Evolutionary conservation across 2,888 invertebrate genomes (phyloP).

Genomic region (Apamea epomidion): DNA sequence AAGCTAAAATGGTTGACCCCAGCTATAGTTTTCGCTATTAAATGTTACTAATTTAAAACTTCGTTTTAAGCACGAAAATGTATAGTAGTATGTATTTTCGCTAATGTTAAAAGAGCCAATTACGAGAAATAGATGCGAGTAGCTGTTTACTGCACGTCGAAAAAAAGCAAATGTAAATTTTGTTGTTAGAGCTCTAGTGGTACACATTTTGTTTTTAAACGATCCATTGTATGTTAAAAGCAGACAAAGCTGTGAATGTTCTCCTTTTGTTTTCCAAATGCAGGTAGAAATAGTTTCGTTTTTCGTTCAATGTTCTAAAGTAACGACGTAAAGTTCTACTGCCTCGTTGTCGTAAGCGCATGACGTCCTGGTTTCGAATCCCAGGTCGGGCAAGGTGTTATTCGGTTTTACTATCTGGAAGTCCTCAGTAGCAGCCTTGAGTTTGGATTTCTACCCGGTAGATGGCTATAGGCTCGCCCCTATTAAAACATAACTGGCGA

Average conservation of each 20-base stretch:
- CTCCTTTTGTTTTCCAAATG: slow-evolving; percentile 6
- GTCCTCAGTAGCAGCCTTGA: not conserved
- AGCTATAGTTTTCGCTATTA: not conserved
- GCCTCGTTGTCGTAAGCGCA: not conserved
- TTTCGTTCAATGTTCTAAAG: not conserved
- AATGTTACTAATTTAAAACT: slow-evolving; percentile 11
- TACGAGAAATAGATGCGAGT: slow-evolving; percentile 21
- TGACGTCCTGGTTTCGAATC: not conserved
- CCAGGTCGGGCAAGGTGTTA: not conserved
- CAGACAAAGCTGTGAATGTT: not conserved
- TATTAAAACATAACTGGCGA: not conserved
- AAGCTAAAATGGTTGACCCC: not conserved
- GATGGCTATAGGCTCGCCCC: too few species aligned
- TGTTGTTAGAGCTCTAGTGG: slow-evolving; percentile 18
- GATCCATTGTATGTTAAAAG: slow-evolving; percentile 5
- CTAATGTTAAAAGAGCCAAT: slow-evolving; percentile 24
- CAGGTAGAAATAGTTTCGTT: not conserved
- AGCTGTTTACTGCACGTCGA: slow-evolving; percentile 20
- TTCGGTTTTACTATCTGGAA: not conserved
- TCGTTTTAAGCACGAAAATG: slow-evolving; percentile 7
- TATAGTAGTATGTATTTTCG: slow-evolving; percentile 13
- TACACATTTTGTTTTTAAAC: slow-evolving; percentile 35
- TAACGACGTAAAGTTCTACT: not conserved
- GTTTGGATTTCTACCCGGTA: not conserved
- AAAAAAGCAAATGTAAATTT: slow-evolving; percentile 25